Percentiles rank a stretch among this genome's conserved stretches.
These are phyloP conservation scores for human (Homo sapiens) DNA, from an alignment of 2,113 vertebrate genomes.

Conservation along the genomic window GRCh38 chr7:24408001-24408500, in stretches of 20 bases:
- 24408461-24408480: slow-evolving; percentile 15
- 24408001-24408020: not conserved
- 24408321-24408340: slow-evolving; percentile 50
- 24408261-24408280: slow-evolving; percentile 8
- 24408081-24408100: not conserved
- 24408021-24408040: not conserved
- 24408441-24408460: slow-evolving; percentile 43
- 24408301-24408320: slow-evolving; percentile 26
- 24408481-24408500: not conserved
- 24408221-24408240: slow-evolving; percentile 23
- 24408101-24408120: not conserved
- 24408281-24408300: not conserved
- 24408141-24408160: not conserved
- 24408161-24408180: not conserved
- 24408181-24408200: not conserved
- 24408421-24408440: slow-evolving; percentile 58
- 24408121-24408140: not conserved
- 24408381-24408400: slow-evolving; percentile 13
- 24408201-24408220: slow-evolving; percentile 15
- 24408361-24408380: not conserved
- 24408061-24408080: not conserved
- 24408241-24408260: not conserved
- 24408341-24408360: slow-evolving; percentile 3
- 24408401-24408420: slow-evolving; percentile 48
- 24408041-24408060: not conserved